Conservation (phyloP, 2,888 invertebrate species). For the Campoplex capitator region DNA sequence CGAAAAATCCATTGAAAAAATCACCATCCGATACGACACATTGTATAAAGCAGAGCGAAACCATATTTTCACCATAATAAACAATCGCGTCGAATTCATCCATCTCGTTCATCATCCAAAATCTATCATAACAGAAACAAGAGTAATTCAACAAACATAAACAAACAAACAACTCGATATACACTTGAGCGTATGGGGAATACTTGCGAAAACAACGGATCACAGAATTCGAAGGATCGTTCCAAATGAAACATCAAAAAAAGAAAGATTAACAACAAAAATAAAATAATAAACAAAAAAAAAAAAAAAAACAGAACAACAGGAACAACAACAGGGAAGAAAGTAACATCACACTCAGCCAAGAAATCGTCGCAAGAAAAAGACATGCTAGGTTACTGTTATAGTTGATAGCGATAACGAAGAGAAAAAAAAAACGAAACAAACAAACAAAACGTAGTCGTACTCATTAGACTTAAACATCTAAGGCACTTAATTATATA, state of each 20-base stretch:
- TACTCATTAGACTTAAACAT: conserved; percentile 66
- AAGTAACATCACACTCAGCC: conserved; percentile 57
- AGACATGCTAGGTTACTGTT: conserved; percentile 79
- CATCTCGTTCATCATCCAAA: conserved; percentile 21
- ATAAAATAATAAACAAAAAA: not conserved
- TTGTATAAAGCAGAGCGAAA: conserved; percentile 16
- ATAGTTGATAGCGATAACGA: conserved; percentile 75
- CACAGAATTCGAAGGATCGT: conserved; percentile 29
- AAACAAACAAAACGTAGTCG: conserved; percentile 51
- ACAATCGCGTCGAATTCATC: conserved; percentile 18
- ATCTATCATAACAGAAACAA: conserved; percentile 17
- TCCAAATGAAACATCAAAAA: conserved; percentile 13
- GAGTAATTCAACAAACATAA: not conserved
- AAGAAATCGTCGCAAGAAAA: conserved; percentile 65
- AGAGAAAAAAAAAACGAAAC: conserved; percentile 24
- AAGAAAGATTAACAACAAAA: conserved; percentile 44
- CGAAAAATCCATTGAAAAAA: conserved; percentile 1
- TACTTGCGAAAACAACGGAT: conserved; percentile 47
- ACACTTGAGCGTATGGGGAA: conserved; percentile 55
- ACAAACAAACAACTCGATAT: conserved; percentile 31
- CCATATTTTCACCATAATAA: conserved; percentile 12
- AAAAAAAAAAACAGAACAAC: conserved; percentile 48
- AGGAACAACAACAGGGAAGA: conserved; percentile 49
- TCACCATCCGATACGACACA: conserved; percentile 1
- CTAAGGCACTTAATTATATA: conserved; percentile 66